These are phyloP conservation scores for Ostrea denselamellosa DNA, from an alignment of 1,140 invertebrate genomes.

Conservation along the genomic window DNA sequence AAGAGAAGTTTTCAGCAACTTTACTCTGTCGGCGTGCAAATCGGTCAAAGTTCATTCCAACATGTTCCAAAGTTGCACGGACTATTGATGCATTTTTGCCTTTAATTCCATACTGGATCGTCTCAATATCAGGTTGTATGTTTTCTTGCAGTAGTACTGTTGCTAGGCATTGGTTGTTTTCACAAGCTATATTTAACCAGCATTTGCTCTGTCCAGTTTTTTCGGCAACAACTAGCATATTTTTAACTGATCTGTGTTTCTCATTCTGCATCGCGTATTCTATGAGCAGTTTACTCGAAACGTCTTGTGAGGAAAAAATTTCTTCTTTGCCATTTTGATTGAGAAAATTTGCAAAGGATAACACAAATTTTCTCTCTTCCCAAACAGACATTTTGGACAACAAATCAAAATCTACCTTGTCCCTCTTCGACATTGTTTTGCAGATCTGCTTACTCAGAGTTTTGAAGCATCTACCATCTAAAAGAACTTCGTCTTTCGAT, in stretches of 20 bases:
- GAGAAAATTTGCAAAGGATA: not conserved
- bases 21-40: not conserved
- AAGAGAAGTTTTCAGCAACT: not conserved
- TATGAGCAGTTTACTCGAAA: not conserved
- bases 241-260: not conserved
- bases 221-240: not conserved
- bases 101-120: slow-evolving; percentile 5
- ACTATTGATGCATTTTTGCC: not conserved
- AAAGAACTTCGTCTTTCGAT: not conserved
- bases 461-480: not conserved
- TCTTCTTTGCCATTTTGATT: not conserved
- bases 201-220: not conserved
- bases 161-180: not conserved
- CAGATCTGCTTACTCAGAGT: not conserved
- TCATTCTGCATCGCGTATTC: not conserved
- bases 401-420: not conserved
- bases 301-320: not conserved
- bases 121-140: not conserved
- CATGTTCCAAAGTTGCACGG: not conserved
- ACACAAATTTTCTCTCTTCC: not conserved
- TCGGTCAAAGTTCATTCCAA: not conserved
- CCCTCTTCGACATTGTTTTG: not conserved
- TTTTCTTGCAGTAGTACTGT: not conserved
- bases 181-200: not conserved
- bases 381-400: not conserved